Evolutionary conservation across 2,797 vertebrate species (phyloP).

Genomic region (Takifugu rubripes): DNA sequence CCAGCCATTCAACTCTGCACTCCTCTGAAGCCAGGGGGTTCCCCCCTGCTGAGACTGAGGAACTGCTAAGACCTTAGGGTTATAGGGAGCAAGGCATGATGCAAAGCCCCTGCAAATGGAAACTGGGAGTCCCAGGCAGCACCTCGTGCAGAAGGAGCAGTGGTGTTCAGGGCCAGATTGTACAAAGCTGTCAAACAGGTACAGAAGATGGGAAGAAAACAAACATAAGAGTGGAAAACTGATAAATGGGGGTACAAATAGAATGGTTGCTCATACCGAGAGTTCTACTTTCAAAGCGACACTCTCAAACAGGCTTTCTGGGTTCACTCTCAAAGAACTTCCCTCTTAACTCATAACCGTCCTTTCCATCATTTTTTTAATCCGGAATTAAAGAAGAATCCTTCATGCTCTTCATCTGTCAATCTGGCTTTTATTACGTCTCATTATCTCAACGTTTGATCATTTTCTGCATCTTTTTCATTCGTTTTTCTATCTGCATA

Average conservation of each 20-base stretch:
- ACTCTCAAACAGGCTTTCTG: conserved; percentile 21
- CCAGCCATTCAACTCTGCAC: conserved; percentile 22
- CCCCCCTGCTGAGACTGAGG: conserved; percentile 39
- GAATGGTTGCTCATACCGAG: conserved; percentile 2
- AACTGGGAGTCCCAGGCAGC: conserved; percentile 32
- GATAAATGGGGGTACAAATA: conserved; percentile 10
- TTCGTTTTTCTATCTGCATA: conserved; percentile 43
- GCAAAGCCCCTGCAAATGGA: conserved; percentile 65
- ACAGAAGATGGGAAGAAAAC: not conserved
- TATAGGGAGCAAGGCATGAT: conserved; percentile 50
- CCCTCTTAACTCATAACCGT: conserved; percentile 32
- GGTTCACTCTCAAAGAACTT: conserved; percentile 29
- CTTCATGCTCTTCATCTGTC: conserved; percentile 38
- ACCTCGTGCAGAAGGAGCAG: conserved; percentile 18
- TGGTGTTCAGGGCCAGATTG: conserved; percentile 4
- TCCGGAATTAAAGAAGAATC: conserved; percentile 1
- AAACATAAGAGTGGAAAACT: not conserved
- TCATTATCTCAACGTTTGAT: conserved; percentile 41
- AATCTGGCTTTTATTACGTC: conserved; percentile 39
- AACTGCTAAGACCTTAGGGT: conserved; percentile 45
- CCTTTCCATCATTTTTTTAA: conserved; percentile 28
- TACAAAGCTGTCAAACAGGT: not conserved
- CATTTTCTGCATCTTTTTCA: conserved; percentile 27
- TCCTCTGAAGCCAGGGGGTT: conserved; percentile 38
- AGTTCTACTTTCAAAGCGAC: conserved; percentile 8